These are phyloP conservation scores for Chascanopsetta lugubris DNA, from an alignment of 2,113 vertebrate species.

Conservation along the genomic window DNA sequence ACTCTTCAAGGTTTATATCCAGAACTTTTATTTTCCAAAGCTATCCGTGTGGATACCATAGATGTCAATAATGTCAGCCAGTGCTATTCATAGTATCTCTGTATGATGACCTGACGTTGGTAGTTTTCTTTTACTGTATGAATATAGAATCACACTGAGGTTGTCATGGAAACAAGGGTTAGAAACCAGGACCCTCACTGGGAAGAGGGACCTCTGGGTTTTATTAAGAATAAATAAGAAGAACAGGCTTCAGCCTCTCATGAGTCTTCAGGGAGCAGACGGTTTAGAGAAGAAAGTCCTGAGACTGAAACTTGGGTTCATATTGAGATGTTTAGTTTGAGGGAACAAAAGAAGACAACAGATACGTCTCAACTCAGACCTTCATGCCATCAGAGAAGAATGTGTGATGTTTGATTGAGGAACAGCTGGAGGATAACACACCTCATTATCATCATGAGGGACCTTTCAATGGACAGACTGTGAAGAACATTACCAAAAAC, in stretches of 20 bases:
- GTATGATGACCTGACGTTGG: neutral
- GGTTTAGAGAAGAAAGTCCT: neutral
- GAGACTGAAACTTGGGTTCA: neutral
- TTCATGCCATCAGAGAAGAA: neutral
- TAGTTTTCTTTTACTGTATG: neutral
- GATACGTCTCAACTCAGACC: constrained; percentile 1
- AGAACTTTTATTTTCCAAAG: neutral
- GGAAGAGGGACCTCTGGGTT: constrained; percentile 5
- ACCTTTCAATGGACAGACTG: constrained; percentile 17
- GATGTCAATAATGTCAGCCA: neutral
- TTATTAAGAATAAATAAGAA: constrained; percentile 23
- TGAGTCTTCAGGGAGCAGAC: neutral
- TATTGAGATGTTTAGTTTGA: constrained; percentile 10
- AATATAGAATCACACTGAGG: neutral
- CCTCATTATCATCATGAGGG: constrained; percentile 38
- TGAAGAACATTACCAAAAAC: constrained; percentile 28
- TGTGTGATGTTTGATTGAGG: constrained; percentile 15
- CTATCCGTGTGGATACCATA: neutral
- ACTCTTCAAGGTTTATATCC: too few species aligned
- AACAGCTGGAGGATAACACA: constrained; percentile 34
- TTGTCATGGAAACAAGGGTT: neutral
- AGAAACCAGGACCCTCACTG: neutral
- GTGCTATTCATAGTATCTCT: neutral
- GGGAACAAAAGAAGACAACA: constrained; percentile 17
- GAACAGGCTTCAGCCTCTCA: neutral